A percentile compares a stretch with the other conserved stretches of the same genome.
Conservation (phyloP, 2,888 invertebrate genomes). For the Nematopogon swammerdamellus region DNA sequence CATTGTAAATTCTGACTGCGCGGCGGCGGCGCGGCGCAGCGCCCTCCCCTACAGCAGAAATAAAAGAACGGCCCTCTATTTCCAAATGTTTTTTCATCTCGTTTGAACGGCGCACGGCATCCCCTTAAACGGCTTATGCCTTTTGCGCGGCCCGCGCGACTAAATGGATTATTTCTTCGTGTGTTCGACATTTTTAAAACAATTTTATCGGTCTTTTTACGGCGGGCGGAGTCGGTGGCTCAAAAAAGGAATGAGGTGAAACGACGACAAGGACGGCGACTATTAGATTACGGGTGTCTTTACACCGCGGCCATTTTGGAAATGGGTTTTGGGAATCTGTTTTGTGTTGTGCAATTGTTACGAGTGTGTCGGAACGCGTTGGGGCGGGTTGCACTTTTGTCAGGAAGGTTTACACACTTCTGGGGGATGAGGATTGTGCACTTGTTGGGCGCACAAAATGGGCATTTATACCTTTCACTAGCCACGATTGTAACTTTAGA, state of each 20-base stretch:
- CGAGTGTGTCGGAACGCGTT: no score
- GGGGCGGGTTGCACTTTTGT: no score
- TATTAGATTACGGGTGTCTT: constrained; percentile 55
- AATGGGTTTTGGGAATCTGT: constrained; percentile 52
- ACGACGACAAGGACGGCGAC: constrained; percentile 48
- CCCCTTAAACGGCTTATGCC: constrained; percentile 41
- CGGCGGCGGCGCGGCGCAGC: no score
- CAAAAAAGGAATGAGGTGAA: constrained; percentile 32
- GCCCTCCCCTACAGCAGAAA: constrained; percentile 41
- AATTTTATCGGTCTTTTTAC: constrained; percentile 18
- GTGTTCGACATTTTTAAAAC: constrained; percentile 40
- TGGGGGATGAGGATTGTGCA: no score
- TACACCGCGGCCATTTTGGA: constrained; percentile 49
- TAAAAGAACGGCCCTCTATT: constrained; percentile 43
- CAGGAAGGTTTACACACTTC: no score
- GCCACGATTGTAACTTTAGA: no score
- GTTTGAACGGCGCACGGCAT: constrained; percentile 27
- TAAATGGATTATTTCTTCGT: constrained; percentile 55
- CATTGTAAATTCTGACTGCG: constrained; percentile 49
- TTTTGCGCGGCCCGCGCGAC: constrained; percentile 40
- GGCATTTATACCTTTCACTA: no score
- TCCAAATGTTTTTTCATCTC: constrained; percentile 46
- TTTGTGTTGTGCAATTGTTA: constrained; percentile 14
- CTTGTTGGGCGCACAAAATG: no score
- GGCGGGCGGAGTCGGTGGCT: constrained; percentile 3